These are phyloP conservation scores for Myanophis thanlyinensis DNA, from an alignment of 2,113 vertebrate genomes.

Conservation along the genomic window DNA sequence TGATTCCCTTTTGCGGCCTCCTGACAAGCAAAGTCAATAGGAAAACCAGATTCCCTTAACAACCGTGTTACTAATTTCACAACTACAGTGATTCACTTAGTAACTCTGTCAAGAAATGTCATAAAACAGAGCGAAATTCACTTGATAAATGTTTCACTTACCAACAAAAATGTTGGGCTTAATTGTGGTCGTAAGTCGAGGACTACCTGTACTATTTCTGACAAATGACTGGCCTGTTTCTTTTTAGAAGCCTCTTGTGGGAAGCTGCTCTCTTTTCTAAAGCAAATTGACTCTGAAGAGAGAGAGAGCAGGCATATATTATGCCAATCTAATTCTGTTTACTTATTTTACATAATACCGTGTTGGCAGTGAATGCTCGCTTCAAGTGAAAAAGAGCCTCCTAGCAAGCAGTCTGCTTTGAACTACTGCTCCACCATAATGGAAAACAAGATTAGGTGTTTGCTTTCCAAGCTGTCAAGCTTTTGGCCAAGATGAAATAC, in stretches of 20 bases:
- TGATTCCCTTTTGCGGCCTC: too few relatives aligned
- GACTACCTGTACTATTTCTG: neutral
- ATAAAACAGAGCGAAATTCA: too few relatives aligned
- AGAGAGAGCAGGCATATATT: neutral
- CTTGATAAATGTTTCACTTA: too few relatives aligned
- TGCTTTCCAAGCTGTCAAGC: neutral
- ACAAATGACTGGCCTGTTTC: neutral
- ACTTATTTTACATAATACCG: neutral
- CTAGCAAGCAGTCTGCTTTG: neutral
- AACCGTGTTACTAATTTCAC: too few relatives aligned
- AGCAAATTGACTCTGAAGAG: neutral
- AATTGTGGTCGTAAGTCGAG: too few relatives aligned
- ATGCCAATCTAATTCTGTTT: neutral
- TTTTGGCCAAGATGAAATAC: neutral
- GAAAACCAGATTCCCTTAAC: too few relatives aligned
- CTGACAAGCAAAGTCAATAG: too few relatives aligned
- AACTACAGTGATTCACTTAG: too few relatives aligned
- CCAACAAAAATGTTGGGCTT: too few relatives aligned
- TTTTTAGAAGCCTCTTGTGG: neutral
- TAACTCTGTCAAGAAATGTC: too few relatives aligned
- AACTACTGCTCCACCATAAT: neutral
- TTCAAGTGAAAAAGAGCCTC: neutral
- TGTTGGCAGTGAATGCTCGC: neutral
- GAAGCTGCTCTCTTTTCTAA: neutral
- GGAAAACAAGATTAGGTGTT: neutral